Base-by-base conservation (phyloP, 2,888 invertebrate genomes). In the Balanococcus diminutus region DNA sequence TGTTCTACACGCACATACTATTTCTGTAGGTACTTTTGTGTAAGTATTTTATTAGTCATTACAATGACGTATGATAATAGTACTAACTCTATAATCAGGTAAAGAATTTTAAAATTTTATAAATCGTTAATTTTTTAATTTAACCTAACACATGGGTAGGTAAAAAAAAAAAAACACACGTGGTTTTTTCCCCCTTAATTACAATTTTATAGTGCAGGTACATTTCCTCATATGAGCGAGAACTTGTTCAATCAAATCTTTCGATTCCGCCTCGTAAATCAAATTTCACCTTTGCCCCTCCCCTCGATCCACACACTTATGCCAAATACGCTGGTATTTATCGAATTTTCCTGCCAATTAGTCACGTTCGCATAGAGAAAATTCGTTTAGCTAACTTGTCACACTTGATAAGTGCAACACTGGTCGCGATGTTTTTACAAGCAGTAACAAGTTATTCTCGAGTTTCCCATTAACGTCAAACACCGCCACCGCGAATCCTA, bases 381-480 rank as follows among this genome's bases (percentile, higher is more conserved):
- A 16, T 46, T 46, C 2, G 46, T 2, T 4, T 9, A 8, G n/a
- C 61, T 61, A 11, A 42, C 2, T 42, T 31, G 31, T 72, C 31
- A 16, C 72, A 16, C 16, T 31, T 1, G 1, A 72, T 72, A 16
- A 72, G 16, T 31, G 72, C 72, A 72, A 72, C 72, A 72, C 72
- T 72, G 72, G 8, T 25, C 6, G 25, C 42, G 42, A 72, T 8
- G 31, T 72, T 1, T 72, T 72, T 72, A 72, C 72, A 72, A 72
- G 31, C 72, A 72, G 22, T 28, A 72, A 72, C 72, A 72, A 72
- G 72, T 72, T 56, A 72, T 14, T 72, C 72, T 11, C 28, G 28
- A 72, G 72, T 72, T 72, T 31, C 72, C 72, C 72, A 31, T 72
- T 31, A 31, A 72, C 28, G 72, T 72, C 72, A 72, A 72, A 72